Conservation (phyloP, 2,888 invertebrate species). For the Caprella mutica region DNA sequence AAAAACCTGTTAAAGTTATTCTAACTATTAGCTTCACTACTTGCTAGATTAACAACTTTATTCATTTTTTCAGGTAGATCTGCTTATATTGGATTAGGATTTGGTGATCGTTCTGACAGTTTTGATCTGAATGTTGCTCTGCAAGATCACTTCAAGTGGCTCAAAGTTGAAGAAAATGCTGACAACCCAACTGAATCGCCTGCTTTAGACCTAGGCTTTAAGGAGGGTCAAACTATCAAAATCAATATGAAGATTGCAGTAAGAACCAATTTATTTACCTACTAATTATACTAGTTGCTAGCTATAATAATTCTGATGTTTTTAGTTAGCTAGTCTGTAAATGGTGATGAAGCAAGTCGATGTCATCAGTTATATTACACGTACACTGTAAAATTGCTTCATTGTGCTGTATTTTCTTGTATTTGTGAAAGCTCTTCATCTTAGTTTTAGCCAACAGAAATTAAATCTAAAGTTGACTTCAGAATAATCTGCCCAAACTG, state of each 20-base stretch:
- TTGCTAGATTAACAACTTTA: not conserved
- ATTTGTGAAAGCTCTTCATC: too few relatives aligned
- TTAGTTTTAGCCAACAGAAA: too few relatives aligned
- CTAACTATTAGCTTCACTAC: too few relatives aligned
- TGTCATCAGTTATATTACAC: not conserved
- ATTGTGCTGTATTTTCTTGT: too few relatives aligned
- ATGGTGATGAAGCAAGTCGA: not conserved
- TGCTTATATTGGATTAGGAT: conserved; percentile 94
- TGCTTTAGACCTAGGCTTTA: conserved; percentile 89
- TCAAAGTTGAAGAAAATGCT: conserved; percentile 67
- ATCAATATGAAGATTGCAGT: conserved; percentile 96
- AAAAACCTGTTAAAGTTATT: too few relatives aligned
- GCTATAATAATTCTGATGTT: not conserved
- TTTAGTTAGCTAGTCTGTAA: too few relatives aligned
- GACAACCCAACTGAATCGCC: conserved; percentile 50
- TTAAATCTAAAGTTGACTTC: too few relatives aligned
- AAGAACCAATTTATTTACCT: conserved; percentile 39
- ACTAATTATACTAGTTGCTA: not conserved
- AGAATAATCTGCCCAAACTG: not conserved
- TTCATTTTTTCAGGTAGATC: conserved; percentile 41
- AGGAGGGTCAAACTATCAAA: conserved; percentile 98
- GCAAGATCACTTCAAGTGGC: conserved; percentile 95
- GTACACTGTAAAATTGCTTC: not conserved
- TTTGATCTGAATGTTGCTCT: conserved; percentile 97
- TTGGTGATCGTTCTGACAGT: conserved; percentile 93